Percentiles rank a stretch among this genome's conserved stretches.
These are phyloP conservation scores for Ramphastos sulfuratus DNA, from an alignment of 2,113 vertebrate species.

Conservation along the genomic window DNA sequence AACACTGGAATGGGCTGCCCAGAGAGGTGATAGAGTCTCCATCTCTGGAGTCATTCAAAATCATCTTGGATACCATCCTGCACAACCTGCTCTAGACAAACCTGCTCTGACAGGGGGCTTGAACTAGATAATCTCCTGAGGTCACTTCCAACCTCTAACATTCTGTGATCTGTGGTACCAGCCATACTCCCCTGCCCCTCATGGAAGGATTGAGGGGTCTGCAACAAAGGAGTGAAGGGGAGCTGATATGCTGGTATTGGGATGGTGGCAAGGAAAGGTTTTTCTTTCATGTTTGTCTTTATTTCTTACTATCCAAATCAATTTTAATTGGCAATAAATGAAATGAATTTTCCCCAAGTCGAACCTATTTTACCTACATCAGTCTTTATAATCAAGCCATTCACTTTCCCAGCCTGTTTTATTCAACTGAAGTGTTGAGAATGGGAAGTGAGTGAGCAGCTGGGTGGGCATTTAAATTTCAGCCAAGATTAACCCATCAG, in stretches of 20 bases:
- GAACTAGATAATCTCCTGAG: no score
- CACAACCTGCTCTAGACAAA: no score
- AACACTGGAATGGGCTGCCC: no score
- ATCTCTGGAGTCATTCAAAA: no score
- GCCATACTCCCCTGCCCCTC: background rate
- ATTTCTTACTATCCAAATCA: background rate
- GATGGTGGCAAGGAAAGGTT: background rate
- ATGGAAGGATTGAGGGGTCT: background rate
- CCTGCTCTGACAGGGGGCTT: no score
- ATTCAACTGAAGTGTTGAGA: background rate
- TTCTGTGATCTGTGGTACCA: no score
- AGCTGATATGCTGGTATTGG: no score
- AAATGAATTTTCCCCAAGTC: background rate
- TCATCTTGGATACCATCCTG: no score
- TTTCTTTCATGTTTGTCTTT: background rate
- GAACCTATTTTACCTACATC: background rate
- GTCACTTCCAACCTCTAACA: no score
- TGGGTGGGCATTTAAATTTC: background rate
- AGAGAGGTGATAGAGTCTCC: no score
- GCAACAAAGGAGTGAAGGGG: rapidly evolving
- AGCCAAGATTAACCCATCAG: background rate
- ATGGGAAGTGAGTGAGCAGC: rapidly evolving
- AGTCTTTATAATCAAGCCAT: background rate
- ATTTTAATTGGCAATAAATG: background rate
- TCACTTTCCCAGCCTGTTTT: background rate